Evolutionary conservation across 1,140 invertebrate genomes (phyloP), one percentile per base, ranked within the genome.

Genomic region (Hesperophylax magnus): DNA sequence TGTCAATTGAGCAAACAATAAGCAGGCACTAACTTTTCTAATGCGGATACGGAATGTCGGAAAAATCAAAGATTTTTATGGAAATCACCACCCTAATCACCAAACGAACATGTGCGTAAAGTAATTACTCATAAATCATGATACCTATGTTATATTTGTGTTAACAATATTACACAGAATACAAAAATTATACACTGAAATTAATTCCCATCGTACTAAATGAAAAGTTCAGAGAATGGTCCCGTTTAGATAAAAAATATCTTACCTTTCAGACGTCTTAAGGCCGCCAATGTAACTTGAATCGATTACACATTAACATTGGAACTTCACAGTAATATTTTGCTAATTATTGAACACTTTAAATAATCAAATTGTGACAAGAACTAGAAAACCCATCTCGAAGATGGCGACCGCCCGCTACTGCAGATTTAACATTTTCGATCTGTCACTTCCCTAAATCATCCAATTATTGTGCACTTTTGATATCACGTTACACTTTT

Each of bases 331-430:
- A n/a, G 17, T 31, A 65, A 76, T 71, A 65, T 76, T 31, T 75
- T 54, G 47, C 53, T 65, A 54, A 81, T 81, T 71, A 81, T 69
- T 72, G 27, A 69, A 54, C 80, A 81, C 80, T 81, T 60, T 18
- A 53, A 78, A 58, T 81, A 56, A 63, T 77, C 54, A 77, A 81
- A 81, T 77, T 61, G 74, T 72, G 54, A 72, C 80, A 60, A 81
- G 74, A 81, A 81, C 74, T 77, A 77, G 74, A 81, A 71, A 71
- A 60, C 65, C 74, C 75, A 81, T 78, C 76, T 69, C 65, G 80
- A 81, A 81, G 76, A 81, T 81, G 80, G 80, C 80, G 80, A 77
- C 80, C 80, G 80, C 80, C 80, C 80, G 80, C 80, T 81, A 76
- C 79, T 78, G 80, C 80, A 81, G 76, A 81, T 72, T 71, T 72